Percentiles rank a stretch among this genome's conserved stretches.
These are phyloP conservation scores for Prunella strophiata DNA, from an alignment of 2,797 vertebrate genomes.

Conservation along the genomic window DNA sequence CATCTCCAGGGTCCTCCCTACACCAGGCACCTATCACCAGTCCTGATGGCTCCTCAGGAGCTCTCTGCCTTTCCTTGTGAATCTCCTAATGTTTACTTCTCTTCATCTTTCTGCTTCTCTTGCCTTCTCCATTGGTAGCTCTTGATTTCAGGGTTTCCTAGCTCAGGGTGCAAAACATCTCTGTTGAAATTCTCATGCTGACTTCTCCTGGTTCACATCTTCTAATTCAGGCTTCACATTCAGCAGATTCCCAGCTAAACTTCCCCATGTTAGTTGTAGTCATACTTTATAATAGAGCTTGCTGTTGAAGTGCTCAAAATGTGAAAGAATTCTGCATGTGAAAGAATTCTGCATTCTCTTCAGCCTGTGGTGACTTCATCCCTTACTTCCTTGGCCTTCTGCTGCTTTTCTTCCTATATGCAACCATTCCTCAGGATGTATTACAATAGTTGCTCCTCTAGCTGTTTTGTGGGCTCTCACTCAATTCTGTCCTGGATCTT, in stretches of 20 bases:
- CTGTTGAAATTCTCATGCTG: background rate
- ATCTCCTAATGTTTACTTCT: background rate
- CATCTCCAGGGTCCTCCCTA: background rate
- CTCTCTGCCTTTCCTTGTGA: background rate
- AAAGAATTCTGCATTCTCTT: background rate
- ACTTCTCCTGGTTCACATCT: background rate
- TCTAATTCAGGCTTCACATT: background rate
- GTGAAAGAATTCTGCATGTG: fast-evolving
- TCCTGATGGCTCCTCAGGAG: background rate
- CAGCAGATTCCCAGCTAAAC: background rate
- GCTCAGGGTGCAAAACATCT: background rate
- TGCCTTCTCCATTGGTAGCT: background rate
- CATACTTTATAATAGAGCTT: background rate
- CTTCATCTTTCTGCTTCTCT: background rate
- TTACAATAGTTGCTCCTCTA: background rate
- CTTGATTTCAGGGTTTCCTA: background rate
- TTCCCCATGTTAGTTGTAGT: background rate
- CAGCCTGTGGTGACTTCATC: background rate
- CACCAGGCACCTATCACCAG: background rate
- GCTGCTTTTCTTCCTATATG: background rate
- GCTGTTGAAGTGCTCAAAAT: background rate
- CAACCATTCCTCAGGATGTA: background rate
- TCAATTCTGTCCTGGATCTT: background rate
- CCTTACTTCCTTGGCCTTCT: background rate
- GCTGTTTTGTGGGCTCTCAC: background rate